Evolutionary conservation across 2,797 vertebrate genomes (phyloP).

Genomic region (Enteromius argenteus): DNA sequence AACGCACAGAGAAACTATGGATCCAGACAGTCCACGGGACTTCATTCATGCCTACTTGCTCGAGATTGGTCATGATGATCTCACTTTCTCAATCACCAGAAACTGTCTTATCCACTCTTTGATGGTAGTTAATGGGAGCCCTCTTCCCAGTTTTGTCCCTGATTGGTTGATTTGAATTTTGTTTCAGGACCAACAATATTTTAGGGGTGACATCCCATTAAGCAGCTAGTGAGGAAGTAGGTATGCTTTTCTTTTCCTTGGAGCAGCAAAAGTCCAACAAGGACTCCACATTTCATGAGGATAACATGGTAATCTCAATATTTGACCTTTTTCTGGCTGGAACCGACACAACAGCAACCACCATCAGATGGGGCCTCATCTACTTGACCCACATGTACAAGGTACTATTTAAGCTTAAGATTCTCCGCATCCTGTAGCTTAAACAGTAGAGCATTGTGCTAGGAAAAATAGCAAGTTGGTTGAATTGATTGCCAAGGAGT

Average conservation of each 20-base stretch:
- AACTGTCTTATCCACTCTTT: not conserved
- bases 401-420: slow-evolving; percentile 28
- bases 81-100: not conserved
- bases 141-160: not conserved
- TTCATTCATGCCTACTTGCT: slow-evolving; percentile 67
- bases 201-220: not conserved
- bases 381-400: slow-evolving; percentile 62
- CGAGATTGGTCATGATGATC: slow-evolving; percentile 39
- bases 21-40: slow-evolving; percentile 60
- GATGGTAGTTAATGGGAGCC: not conserved
- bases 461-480: no score
- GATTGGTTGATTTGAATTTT: not conserved
- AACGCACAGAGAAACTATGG: slow-evolving; percentile 58
- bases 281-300: slow-evolving; percentile 55
- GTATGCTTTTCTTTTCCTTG: not conserved
- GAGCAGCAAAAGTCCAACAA: slow-evolving; percentile 42
- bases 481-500: not conserved
- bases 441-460: not conserved
- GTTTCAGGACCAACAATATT: not conserved
- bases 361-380: slow-evolving; percentile 63
- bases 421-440: slow-evolving; percentile 22
- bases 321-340: slow-evolving; percentile 60
- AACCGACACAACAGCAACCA: slow-evolving; percentile 61
- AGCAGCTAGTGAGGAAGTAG: not conserved
- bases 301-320: slow-evolving; percentile 59